Conservation (phyloP, 2,888 invertebrate species). For the Trichogramma dendrolimi region DNA sequence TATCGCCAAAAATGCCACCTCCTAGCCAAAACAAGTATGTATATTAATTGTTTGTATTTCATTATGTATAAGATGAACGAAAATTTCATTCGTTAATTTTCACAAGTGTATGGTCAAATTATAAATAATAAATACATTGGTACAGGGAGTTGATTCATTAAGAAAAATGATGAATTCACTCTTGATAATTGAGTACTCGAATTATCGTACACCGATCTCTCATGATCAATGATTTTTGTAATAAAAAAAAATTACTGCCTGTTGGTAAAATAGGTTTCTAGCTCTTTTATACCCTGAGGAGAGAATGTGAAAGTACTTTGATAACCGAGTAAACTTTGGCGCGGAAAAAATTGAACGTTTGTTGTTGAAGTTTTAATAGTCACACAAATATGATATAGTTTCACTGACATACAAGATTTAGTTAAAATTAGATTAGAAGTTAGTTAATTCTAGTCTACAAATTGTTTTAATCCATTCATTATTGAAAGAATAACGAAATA, state of each 20-base stretch:
- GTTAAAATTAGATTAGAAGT: not conserved
- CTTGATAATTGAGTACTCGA: too few relatives aligned
- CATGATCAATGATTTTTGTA: not conserved
- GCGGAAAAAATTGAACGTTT: constrained; percentile 18
- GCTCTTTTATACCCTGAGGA: constrained; percentile 13
- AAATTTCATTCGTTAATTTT: too few relatives aligned
- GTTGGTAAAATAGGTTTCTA: constrained; percentile 25
- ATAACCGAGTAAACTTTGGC: not conserved
- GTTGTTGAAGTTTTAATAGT: not conserved
- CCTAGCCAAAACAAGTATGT: constrained; percentile 34
- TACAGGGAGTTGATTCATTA: too few relatives aligned
- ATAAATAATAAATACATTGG: too few relatives aligned
- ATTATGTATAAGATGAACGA: too few relatives aligned
- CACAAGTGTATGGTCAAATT: too few relatives aligned
- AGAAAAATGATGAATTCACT: too few relatives aligned
- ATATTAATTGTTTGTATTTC: constrained; percentile 24
- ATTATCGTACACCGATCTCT: too few relatives aligned
- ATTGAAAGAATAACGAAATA: not conserved
- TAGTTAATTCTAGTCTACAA: too few relatives aligned
- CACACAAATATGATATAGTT: not conserved
- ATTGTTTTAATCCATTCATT: too few relatives aligned
- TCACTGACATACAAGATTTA: not conserved
- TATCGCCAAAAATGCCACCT: constrained; percentile 53
- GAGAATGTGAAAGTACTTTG: constrained; percentile 21
- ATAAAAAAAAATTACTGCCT: constrained; percentile 16